Evolutionary conservation across 1,140 invertebrate species (phyloP).

Genomic region (Belonocnema kinseyi): DNA sequence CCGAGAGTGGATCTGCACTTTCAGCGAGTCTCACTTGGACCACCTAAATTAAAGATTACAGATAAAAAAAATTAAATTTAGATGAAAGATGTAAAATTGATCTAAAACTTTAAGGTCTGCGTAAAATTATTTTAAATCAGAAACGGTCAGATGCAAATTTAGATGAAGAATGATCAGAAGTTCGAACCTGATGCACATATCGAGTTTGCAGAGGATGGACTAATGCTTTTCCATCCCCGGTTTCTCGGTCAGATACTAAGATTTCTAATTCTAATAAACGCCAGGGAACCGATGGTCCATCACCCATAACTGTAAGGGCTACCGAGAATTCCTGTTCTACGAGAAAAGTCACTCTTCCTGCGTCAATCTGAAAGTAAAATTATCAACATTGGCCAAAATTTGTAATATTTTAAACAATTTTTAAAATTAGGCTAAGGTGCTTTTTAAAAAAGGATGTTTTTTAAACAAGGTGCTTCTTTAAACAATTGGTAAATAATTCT

Average conservation of each 20-base stretch:
- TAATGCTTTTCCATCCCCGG: conserved; percentile 95
- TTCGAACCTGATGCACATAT: conserved; percentile 91
- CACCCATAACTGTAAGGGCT: conserved; percentile 97
- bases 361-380: conserved; percentile 78
- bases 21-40: conserved; percentile 92
- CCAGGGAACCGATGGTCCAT: conserved; percentile 94
- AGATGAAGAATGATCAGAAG: neutral
- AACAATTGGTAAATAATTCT: too few relatives aligned
- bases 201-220: conserved; percentile 94
- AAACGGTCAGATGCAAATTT: neutral
- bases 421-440: neutral
- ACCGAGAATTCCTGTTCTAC: conserved; percentile 98
- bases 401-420: too few relatives aligned
- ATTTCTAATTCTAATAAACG: conserved; percentile 95
- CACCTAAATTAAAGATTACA: conserved; percentile 62
- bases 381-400: conserved; percentile 12
- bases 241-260: conserved; percentile 97
- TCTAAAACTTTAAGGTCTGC: too few relatives aligned
- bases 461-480: too few relatives aligned
- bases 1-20: conserved; percentile 85
- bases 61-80: conserved; percentile 6
- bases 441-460: too few relatives aligned
- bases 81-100: neutral
- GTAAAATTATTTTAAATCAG: conserved; percentile 7
- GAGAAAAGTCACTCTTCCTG: conserved; percentile 94